These are phyloP conservation scores for Rostratula benghalensis DNA, from an alignment of 2,113 vertebrate species.

Conservation along the genomic window DNA sequence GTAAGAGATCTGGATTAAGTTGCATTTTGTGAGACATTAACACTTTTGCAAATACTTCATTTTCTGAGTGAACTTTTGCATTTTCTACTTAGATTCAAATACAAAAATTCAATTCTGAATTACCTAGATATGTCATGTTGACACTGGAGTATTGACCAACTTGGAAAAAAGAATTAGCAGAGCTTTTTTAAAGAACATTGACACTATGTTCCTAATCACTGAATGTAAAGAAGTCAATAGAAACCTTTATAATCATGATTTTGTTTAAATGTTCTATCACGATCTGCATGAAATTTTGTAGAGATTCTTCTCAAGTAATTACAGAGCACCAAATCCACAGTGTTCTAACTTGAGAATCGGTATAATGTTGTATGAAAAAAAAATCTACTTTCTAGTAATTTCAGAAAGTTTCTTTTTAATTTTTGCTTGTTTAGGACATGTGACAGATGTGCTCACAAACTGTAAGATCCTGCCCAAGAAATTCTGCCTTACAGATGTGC, in stretches of 20 bases:
- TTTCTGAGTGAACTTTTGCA: neutral
- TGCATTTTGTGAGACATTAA: neutral
- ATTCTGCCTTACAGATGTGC: neutral
- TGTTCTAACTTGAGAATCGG: neutral
- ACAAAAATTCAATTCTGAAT: neutral
- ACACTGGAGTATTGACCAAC: neutral
- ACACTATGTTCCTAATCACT: neutral
- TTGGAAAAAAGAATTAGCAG: neutral
- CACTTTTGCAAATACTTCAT: neutral
- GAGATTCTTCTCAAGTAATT: neutral
- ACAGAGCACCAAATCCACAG: neutral
- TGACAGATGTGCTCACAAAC: neutral
- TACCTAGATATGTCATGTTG: neutral
- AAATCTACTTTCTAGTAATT: neutral
- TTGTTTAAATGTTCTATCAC: neutral
- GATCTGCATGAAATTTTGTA: neutral
- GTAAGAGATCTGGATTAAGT: neutral
- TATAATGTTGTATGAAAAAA: rapidly evolving
- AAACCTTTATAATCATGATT: neutral
- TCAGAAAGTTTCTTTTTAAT: neutral
- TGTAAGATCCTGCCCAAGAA: neutral
- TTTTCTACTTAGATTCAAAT: neutral
- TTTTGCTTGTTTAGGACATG: neutral
- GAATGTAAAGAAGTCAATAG: neutral
- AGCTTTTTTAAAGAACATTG: neutral